Evolutionary conservation across 2,797 vertebrate genomes (phyloP).

Genomic region (Malurus leucopterus): DNA sequence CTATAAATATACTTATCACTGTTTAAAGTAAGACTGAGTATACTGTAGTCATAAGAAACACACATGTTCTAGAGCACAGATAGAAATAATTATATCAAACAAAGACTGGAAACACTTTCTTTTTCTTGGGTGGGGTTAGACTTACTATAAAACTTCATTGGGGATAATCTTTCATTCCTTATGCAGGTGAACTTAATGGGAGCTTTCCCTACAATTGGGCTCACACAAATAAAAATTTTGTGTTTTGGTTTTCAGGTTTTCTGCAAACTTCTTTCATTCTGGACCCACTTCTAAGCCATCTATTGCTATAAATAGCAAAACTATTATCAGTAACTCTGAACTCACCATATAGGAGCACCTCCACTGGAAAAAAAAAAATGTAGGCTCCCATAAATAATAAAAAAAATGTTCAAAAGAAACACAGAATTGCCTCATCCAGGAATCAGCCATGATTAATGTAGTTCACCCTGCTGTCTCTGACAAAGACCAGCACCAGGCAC

Average conservation of each 20-base stretch:
- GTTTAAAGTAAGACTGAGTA: conserved; percentile 52
- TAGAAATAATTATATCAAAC: conserved; percentile 50
- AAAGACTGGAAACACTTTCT: conserved; percentile 57
- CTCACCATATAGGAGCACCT: background rate
- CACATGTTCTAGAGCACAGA: conserved; percentile 50
- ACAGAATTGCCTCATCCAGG: background rate
- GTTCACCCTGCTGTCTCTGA: background rate
- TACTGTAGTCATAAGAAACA: conserved; percentile 46
- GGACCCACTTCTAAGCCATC: background rate
- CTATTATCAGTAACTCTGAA: background rate
- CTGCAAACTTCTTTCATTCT: background rate
- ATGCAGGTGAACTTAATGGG: conserved; percentile 8
- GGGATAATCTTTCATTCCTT: background rate
- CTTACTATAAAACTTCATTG: conserved; percentile 2
- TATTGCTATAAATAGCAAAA: background rate
- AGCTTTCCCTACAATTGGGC: background rate
- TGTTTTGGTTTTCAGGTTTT: background rate
- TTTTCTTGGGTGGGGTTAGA: conserved; percentile 27
- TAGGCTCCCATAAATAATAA: background rate
- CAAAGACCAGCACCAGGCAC: conserved; percentile 3
- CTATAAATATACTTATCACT: conserved; percentile 66
- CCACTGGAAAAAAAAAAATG: background rate
- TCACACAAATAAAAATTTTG: background rate
- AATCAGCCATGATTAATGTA: background rate
- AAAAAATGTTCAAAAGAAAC: background rate